Evolutionary conservation across 2,113 vertebrate genomes (phyloP), one percentile per base, ranked within the genome.

Genomic region (Poeciliopsis prolifica): DNA sequence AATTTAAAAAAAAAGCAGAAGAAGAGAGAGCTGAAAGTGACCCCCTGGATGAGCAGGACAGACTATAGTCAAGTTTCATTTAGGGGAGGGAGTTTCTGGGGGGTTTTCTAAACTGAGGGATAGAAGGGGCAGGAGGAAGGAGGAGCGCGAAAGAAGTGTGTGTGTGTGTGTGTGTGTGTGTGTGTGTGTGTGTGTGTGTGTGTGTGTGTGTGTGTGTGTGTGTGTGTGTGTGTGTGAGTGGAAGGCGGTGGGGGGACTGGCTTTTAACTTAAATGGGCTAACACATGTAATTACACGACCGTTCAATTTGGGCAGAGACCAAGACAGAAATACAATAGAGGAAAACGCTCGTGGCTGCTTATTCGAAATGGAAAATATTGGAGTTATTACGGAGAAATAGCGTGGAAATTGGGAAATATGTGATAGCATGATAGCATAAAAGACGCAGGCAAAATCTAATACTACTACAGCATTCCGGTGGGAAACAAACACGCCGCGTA

Each of bases 31-130:
- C 96, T 96, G 96, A 96, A 96, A 97, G 95, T 95, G 96, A 98
- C 95, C 97, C 96, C 94, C 70, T 84, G 94, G 94, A 96, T 96
- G 97, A 97, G 96, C 96, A 95, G 95, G 94, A 95, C 92, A 91
- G 94, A 94, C 94, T 95, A 94, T 97, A 95, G 96, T 97, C 96
- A 98, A 97, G 96, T 98, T 98, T 97, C 96, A 96, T 95, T 94
- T 95, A 91, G 95, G 94, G 94, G 93, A 17, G 40, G 83, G 83
- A 82, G 88, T 83, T 82, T 77, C 28, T 71, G 67, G 84, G 19
- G 17, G 68, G 2, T 72, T 81, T 74, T 84, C 74, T 66, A 35
- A 68, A 30, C 80, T 77, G 78, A 84, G 90, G 91, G 90, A 84
- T 87, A 82, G 84, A 58, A 58, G 51, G 51, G 51, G 24, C 24